A percentile compares a stretch with the other conserved stretches of the same genome.
These are phyloP conservation scores for Podabrus alpinus DNA, from an alignment of 2,888 invertebrate species.

Conservation along the genomic window DNA sequence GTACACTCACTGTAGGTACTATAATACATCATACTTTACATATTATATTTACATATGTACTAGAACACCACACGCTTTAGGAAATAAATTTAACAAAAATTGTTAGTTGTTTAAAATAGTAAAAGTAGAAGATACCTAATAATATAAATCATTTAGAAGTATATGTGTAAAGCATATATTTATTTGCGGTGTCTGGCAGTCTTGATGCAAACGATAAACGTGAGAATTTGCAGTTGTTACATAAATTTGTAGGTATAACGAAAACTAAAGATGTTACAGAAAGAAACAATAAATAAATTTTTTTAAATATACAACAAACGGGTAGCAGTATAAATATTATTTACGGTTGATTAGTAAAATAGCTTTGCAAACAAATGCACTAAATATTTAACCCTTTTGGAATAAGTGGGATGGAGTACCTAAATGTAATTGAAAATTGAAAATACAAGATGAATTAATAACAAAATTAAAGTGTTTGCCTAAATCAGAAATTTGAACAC, in stretches of 20 bases:
- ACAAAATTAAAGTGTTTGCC: too few species aligned
- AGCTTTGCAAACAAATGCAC: background rate
- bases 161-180: constrained; percentile 25
- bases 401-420: too few species aligned
- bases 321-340: background rate
- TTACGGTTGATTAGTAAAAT: background rate
- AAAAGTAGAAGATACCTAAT: constrained; percentile 10
- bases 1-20: too few species aligned
- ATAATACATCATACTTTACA: too few species aligned
- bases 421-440: too few species aligned
- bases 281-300: constrained; percentile 18
- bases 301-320: constrained; percentile 8
- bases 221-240: constrained; percentile 40
- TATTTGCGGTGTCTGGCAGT: constrained; percentile 38
- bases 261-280: constrained; percentile 17
- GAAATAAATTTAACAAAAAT: background rate
- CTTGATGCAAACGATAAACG: constrained; percentile 46
- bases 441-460: too few species aligned
- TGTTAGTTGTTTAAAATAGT: constrained; percentile 16
- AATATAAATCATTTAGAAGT: constrained; percentile 22
- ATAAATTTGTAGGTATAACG: constrained; percentile 25
- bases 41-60: background rate
- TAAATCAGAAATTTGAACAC: too few species aligned
- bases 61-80: background rate
- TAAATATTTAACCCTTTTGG: background rate